Percentiles rank a stretch among this genome's conserved stretches.
These are phyloP conservation scores for Prochilodus magdalenae DNA, from an alignment of 2,113 vertebrate genomes.

Conservation along the genomic window DNA sequence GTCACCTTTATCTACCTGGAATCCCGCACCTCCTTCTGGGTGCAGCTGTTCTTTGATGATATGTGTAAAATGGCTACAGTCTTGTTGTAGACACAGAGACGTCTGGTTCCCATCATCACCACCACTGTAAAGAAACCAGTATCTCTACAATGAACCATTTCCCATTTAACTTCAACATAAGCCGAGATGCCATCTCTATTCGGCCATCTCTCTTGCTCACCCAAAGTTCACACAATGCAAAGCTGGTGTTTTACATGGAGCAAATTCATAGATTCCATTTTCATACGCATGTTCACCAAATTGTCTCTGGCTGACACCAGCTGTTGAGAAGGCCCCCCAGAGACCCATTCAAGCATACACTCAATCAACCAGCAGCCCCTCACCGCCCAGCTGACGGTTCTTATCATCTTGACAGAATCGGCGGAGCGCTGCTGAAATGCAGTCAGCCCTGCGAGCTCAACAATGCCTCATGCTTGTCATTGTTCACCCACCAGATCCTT, in stretches of 20 bases:
- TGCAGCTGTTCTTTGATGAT: too few species aligned
- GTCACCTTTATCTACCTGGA: too few species aligned
- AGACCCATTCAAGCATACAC: not conserved
- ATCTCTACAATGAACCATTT: too few species aligned
- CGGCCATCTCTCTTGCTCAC: not conserved
- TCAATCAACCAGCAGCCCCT: not conserved
- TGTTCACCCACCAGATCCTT: constrained; percentile 3
- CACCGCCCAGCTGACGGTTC: not conserved
- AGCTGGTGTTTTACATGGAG: not conserved
- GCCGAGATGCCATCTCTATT: not conserved
- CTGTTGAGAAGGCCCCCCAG: not conserved
- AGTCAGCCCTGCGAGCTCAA: not conserved
- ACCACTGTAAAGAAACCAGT: too few species aligned
- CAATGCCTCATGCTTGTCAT: not conserved
- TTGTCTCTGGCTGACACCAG: not conserved
- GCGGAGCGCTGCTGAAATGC: not conserved
- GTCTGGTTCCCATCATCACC: too few species aligned
- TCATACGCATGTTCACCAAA: too few species aligned
- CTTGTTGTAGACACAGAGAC: too few species aligned
- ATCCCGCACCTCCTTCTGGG: too few species aligned
- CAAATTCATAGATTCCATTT: not conserved
- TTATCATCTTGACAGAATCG: not conserved
- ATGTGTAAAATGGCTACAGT: too few species aligned
- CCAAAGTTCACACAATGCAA: not conserved
- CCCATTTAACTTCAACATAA: not conserved